Percentiles rank a stretch among this genome's conserved stretches.
These are phyloP conservation scores for Nephotettix cincticeps DNA, from an alignment of 1,140 invertebrate species.

Conservation along the genomic window DNA sequence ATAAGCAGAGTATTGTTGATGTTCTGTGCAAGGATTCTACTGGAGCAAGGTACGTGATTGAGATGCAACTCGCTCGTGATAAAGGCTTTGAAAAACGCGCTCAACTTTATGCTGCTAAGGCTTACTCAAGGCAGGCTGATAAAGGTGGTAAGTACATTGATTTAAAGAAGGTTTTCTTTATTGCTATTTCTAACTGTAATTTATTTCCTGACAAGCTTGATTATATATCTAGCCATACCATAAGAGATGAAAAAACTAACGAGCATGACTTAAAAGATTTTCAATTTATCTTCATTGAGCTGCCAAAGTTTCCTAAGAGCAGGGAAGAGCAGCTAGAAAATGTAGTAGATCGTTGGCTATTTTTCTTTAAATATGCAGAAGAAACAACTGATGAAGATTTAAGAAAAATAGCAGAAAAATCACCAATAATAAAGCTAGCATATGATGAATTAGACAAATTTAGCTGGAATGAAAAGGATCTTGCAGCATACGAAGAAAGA, in stretches of 20 bases:
- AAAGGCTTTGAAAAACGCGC: slow-evolving; percentile 33
- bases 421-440: slow-evolving; percentile 32
- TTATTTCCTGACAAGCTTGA: slow-evolving; percentile 24
- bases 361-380: slow-evolving; percentile 30
- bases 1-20: too few species aligned
- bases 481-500: slow-evolving; percentile 31
- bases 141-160: slow-evolving; percentile 32
- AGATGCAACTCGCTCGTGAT: slow-evolving; percentile 29
- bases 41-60: slow-evolving; percentile 8
- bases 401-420: slow-evolving; percentile 28
- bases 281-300: too few species aligned
- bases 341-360: slow-evolving; percentile 21
- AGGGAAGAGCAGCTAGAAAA: too few species aligned
- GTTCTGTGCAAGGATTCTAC: slow-evolving; percentile 20
- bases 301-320: too few species aligned
- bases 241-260: too few species aligned
- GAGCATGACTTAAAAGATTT: too few species aligned
- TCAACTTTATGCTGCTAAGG: slow-evolving; percentile 30
- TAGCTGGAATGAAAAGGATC: slow-evolving; percentile 30
- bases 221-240: too few species aligned
- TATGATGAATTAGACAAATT: slow-evolving; percentile 33
- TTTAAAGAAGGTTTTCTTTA: slow-evolving; percentile 31
- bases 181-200: slow-evolving; percentile 30
- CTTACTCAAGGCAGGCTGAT: slow-evolving; percentile 26
- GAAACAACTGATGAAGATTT: slow-evolving; percentile 29